Base-by-base conservation (phyloP, 2,797 vertebrate genomes). In the Enteromius argenteus region DNA sequence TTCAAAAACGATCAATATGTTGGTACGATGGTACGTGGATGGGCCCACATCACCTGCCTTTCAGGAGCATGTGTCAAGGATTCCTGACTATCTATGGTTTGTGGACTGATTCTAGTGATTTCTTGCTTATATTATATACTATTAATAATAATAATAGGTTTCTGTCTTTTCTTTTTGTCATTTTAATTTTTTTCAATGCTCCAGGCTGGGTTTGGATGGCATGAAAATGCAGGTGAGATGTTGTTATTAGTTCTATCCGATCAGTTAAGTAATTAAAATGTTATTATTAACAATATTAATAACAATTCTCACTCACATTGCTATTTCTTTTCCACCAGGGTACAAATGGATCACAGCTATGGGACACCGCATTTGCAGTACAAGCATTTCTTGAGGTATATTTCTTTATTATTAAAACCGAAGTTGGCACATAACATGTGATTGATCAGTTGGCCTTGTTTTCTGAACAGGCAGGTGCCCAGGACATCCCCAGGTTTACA, bases 1-100 rank as follows among this genome's bases (percentile, higher is more conserved):
- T 89, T 99, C 98, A 0, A 99, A 99, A 91, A 97, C 95, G 0
- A 96, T 99, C 90, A 99, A 99, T 91, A 99, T 99, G 97, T 90
- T 99, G 77, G 96, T 98, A 67, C 95, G 97, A 77, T 99, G 98
- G 98, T 89, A 95, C 0, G 92, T 94, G 82, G 97, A 99, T 0
- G 98, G 98, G 23, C 93, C 96, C 0, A 66, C 92, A 13, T 98
- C 97, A 7, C 4, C 92, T 1, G 93, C 80, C 72, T 97, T 99
- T 89, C 95, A 95, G 91, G 95, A 98, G 74, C 98, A 99, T 0
- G 93, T 99, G 76, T 95, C 95, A 86, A 94, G 97, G 89, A 98
- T 99, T 87, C 93, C 97, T 0, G 98, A 99, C 90, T 99, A 96
- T 84, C 96, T 99, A 56, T 99, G 98, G 98, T 99, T 89, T 95